Conservation (phyloP, 2,888 invertebrate species). For the Cantharis rustica region DNA sequence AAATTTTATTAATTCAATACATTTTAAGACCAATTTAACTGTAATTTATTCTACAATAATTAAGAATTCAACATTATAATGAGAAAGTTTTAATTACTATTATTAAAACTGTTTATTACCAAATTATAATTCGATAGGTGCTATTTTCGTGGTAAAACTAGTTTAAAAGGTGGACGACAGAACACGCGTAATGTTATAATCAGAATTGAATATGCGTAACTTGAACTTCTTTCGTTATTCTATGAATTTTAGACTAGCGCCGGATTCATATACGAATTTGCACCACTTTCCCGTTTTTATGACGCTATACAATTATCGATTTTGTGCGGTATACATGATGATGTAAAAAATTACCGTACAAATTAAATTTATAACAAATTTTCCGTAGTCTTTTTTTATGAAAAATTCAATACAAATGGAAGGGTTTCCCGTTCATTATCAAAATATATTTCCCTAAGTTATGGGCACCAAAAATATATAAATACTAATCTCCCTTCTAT, state of each 20-base stretch:
- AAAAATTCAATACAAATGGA: neutral
- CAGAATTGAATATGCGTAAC: neutral
- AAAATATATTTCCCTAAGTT: neutral
- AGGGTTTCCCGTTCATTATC: neutral
- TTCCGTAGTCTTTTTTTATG: neutral
- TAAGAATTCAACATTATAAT: neutral
- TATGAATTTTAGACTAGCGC: neutral
- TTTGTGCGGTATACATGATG: neutral
- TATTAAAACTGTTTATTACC: neutral
- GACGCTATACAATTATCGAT: neutral
- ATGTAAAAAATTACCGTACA: neutral
- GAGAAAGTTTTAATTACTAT: neutral
- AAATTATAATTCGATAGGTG: neutral
- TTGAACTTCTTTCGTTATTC: conserved; percentile 8
- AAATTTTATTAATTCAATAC: neutral
- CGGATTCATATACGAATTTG: neutral
- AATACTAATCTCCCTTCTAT: conserved; percentile 12
- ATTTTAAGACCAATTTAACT: neutral
- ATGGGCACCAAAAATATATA: neutral
- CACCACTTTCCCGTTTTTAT: neutral
- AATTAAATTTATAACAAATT: neutral
- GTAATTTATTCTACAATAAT: neutral
- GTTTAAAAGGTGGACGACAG: neutral
- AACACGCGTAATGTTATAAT: neutral
- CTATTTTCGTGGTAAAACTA: neutral